A percentile compares a stretch with the other conserved stretches of the same genome.
Evolutionary conservation across 1,140 invertebrate species (phyloP).

Genomic region (Rhagoletis zephyria): DNA sequence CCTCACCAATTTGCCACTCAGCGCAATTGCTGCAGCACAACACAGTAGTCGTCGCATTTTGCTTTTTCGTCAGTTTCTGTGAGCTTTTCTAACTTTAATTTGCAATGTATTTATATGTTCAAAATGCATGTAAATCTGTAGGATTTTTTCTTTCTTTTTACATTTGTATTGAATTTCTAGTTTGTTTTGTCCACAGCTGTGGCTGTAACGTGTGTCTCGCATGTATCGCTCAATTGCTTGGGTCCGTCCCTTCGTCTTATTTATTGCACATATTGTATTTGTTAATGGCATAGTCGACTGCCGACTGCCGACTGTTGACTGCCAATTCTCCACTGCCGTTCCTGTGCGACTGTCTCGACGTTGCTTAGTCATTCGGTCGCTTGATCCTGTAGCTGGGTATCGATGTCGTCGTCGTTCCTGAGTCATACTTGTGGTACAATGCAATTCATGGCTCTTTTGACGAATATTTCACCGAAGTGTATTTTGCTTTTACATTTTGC

Average conservation of each 20-base stretch:
- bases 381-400: conserved; percentile 32
- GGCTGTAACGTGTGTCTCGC: conserved; percentile 41
- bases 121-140: not conserved
- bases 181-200: not conserved
- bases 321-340: not conserved
- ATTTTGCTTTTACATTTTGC: not conserved
- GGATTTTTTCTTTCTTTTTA: not conserved
- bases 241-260: conserved; percentile 5
- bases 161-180: not conserved
- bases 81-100: conserved; percentile 7
- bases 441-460: too few species aligned
- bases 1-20: too few species aligned
- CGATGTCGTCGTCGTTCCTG: conserved; percentile 23
- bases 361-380: conserved; percentile 34
- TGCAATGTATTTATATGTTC: not conserved
- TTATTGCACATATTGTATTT: conserved; percentile 37
- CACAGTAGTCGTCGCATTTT: not conserved
- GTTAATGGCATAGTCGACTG: not conserved
- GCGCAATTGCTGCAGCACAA: not conserved
- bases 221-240: conserved; percentile 28
- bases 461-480: not conserved
- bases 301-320: not conserved
- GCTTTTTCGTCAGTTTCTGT: conserved; percentile 24
- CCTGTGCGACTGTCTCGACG: conserved; percentile 18
- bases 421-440: not conserved